These are phyloP conservation scores for Phoenicopterus ruber DNA, from an alignment of 2,113 vertebrate genomes.

Conservation along the genomic window DNA sequence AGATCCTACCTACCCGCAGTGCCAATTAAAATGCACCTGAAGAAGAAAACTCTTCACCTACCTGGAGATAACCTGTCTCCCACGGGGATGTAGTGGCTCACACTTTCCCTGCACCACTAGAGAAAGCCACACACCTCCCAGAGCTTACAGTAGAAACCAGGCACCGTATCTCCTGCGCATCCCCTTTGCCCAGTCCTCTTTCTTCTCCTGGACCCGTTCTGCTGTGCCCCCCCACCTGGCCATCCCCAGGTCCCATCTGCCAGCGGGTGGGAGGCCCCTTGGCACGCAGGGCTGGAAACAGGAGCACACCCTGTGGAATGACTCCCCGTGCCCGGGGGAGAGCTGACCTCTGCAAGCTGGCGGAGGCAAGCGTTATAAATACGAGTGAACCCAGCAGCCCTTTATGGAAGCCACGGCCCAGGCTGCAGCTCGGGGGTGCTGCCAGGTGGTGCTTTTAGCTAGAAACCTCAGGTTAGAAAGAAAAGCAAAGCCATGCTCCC, in stretches of 20 bases:
- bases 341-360: constrained; percentile 20
- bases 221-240: neutral
- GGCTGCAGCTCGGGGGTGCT: neutral
- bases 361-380: neutral
- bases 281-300: neutral
- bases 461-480: neutral
- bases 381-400: neutral
- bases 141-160: neutral
- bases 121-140: neutral
- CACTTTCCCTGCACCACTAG: neutral
- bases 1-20: neutral
- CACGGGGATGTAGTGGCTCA: too few relatives aligned
- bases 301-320: neutral
- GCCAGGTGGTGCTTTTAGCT: neutral
- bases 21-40: neutral
- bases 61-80: neutral
- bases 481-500: neutral
- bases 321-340: accelerated
- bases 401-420: neutral
- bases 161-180: accelerated
- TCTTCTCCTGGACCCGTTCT: accelerated
- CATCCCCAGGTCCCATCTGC: neutral
- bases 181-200: neutral
- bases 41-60: neutral
- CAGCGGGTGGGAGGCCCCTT: neutral